Evolutionary conservation across 2,113 vertebrate genomes (phyloP).

Genomic region (Phainopepla nitens): DNA sequence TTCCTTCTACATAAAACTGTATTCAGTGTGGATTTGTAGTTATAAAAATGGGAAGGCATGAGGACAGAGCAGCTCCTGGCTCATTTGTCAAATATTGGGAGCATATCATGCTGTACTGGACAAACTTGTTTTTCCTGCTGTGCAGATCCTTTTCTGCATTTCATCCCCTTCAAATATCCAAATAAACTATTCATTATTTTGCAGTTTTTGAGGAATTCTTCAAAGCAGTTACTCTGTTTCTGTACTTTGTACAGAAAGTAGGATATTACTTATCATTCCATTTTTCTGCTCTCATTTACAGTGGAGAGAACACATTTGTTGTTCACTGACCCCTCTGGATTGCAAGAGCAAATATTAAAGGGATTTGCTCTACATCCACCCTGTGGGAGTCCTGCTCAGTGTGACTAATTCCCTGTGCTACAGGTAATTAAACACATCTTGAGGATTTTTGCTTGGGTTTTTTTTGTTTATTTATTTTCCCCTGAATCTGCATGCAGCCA

Average conservation of each 20-base stretch:
- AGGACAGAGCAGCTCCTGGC: neutral
- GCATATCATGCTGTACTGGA: neutral
- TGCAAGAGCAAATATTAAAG: neutral
- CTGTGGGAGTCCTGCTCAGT: neutral
- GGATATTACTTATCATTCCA: neutral
- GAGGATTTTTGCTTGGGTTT: neutral
- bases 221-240: neutral
- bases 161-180: neutral
- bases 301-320: neutral
- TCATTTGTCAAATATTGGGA: neutral
- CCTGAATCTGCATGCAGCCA: neutral
- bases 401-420: neutral
- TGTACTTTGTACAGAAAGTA: neutral
- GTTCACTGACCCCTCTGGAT: neutral
- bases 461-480: rapidly evolving
- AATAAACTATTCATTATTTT: neutral
- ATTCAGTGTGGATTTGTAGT: neutral
- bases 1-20: neutral
- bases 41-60: neutral
- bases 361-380: neutral
- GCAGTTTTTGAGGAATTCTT: neutral
- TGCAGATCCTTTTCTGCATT: neutral
- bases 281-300: neutral
- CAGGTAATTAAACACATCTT: neutral
- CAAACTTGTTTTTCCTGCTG: neutral